phyloP scores from a whole-genome alignment of 23 tunicate species.

The Styela clava region DNA sequence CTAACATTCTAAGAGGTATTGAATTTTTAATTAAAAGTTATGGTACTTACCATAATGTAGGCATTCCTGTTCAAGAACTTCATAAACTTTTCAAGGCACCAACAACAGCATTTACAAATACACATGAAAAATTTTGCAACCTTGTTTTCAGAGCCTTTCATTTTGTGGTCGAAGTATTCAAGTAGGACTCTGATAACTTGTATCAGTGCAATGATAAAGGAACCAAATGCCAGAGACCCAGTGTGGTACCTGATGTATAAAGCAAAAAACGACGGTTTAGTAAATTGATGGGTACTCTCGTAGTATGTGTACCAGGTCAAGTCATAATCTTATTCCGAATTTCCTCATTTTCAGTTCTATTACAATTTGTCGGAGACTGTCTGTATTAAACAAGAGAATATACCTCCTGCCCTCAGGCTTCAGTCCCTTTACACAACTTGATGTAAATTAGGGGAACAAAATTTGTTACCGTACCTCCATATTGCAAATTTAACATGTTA shows the following conservation, averaged over 20 bases:
- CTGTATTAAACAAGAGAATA: too few species aligned
- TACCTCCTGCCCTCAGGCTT: too few species aligned
- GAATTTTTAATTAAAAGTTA: too few species aligned
- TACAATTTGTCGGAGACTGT: too few species aligned
- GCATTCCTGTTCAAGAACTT: constrained; percentile 91
- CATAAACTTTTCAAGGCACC: constrained; percentile 92
- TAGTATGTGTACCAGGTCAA: not conserved
- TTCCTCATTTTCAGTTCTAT: too few species aligned
- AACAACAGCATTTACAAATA: constrained; percentile 81
- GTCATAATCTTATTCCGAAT: too few species aligned
- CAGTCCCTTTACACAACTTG: too few species aligned
- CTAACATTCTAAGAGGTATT: too few species aligned
- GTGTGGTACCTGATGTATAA: constrained; percentile 77
- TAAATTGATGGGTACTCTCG: not conserved
- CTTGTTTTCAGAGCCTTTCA: constrained; percentile 75
- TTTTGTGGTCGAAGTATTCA: constrained; percentile 76
- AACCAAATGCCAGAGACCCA: constrained; percentile 94
- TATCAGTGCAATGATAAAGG: constrained; percentile 77
- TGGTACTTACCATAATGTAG: constrained; percentile 85
- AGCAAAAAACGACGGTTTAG: not conserved
- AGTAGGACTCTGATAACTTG: constrained; percentile 72
- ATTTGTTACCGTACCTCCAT: too few species aligned
- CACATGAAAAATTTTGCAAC: constrained; percentile 72
- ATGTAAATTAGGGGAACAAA: too few species aligned
- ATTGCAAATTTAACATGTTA: too few species aligned